Base-by-base conservation (phyloP, 2,797 vertebrate species). In the Silurus aristotelis region DNA sequence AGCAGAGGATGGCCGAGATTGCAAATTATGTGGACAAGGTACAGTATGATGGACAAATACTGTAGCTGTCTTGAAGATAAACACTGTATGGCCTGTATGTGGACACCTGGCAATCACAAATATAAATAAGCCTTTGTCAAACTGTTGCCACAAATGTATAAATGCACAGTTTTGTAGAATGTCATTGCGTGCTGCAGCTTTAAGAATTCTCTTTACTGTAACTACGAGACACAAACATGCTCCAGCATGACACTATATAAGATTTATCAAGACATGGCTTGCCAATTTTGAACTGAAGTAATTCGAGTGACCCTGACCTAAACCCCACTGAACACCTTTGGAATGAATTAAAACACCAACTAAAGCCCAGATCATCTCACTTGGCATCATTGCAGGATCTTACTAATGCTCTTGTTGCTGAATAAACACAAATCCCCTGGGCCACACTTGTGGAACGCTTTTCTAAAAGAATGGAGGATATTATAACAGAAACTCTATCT, bases 21-120 rank as follows among this genome's bases (percentile, higher is more conserved):
- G 98, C 97, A 90, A 99, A 99, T 95, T 98, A 99, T 20, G 98
- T 98, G 82, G 98, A 99, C 93, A 99, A 99, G 98, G 98, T 99
- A 38, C 38, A 38, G 38, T 38, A 95, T 82, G 67, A 85, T 87
- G 48, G 48, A n/a, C 72, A 87, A 77, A 83, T 25, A 38, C 38
- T 38, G 38, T 38, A 25, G 3, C 22, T 84, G 83, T 83, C 68
- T 85, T 76, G 63, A 27, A 84, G 58, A 83, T 81, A 81, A 83
- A 46, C 19, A 61, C 22, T 48, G n/a, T 48, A 25, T 61, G 76
- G 13, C 56, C 48, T 1, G 48, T 77, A 58, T 60, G 8, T 20
- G 55, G 52, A 76, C 7, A 25, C 6, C 70, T 52, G 22, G 52
- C 46, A 1, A 13, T 73, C 22, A 73, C 22, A 73, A 2, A n/a